Percentiles rank a stretch among this genome's conserved stretches.
These are phyloP conservation scores for Stenchaetothrips biformis DNA, from an alignment of 2,888 invertebrate species.

Conservation along the genomic window DNA sequence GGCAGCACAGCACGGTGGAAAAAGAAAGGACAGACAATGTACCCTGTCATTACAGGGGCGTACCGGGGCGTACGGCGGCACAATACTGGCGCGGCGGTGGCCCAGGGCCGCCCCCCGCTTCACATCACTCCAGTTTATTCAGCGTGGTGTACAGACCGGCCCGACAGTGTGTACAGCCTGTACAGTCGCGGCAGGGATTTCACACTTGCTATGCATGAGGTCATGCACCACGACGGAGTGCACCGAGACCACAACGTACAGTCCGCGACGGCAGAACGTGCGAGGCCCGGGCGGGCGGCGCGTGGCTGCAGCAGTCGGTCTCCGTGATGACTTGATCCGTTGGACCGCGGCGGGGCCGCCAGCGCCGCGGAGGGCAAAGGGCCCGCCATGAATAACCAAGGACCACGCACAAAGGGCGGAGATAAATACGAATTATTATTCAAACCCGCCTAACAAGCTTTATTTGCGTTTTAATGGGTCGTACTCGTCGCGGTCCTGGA, in stretches of 20 bases:
- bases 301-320: not conserved
- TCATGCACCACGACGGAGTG: not conserved
- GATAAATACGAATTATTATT: conserved; percentile 18
- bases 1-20: not conserved
- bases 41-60: not conserved
- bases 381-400: conserved; percentile 8
- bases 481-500: too few relatives aligned
- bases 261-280: not conserved
- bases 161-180: too few relatives aligned
- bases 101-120: too few relatives aligned
- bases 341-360: not conserved
- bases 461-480: conserved; percentile 23
- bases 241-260: not conserved
- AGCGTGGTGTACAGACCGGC: too few relatives aligned
- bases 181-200: not conserved
- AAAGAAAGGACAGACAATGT: too few relatives aligned
- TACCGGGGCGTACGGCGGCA: not conserved
- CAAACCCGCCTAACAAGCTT: conserved; percentile 16
- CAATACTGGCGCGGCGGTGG: not conserved
- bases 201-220: not conserved
- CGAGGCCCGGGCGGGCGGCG: not conserved
- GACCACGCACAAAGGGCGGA: not conserved
- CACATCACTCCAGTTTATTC: too few relatives aligned
- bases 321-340: not conserved
- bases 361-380: not conserved